These are phyloP conservation scores for Neoascia interrupta DNA, from an alignment of 2,888 invertebrate species.

Conservation along the genomic window DNA sequence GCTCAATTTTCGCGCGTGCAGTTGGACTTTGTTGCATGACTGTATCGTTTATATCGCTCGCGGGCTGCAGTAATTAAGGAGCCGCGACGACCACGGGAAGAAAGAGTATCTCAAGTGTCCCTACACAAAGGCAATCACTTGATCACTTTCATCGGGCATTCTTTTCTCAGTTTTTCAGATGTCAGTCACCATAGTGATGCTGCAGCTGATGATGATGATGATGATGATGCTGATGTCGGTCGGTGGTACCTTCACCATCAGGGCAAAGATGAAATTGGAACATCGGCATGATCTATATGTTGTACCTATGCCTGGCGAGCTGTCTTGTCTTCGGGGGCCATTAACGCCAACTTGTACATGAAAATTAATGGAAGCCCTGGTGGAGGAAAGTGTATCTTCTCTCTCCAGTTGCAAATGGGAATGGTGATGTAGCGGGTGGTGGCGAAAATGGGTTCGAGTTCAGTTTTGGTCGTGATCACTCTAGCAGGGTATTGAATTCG, in stretches of 20 bases:
- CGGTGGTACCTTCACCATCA: conserved; percentile 6
- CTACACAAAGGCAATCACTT: conserved; percentile 53
- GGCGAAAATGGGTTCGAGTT: conserved; percentile 49
- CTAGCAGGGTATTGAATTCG: conserved; percentile 52
- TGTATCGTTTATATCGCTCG: conserved; percentile 6
- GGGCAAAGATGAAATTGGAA: conserved; percentile 60
- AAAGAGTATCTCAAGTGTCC: conserved; percentile 28
- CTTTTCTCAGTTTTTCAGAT: conserved; percentile 31
- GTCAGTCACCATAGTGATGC: conserved; percentile 47
- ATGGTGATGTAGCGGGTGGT: too few relatives aligned
- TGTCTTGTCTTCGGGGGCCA: conserved; percentile 62
- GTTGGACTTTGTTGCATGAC: conserved; percentile 3
- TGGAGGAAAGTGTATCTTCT: conserved; percentile 51
- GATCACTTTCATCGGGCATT: conserved; percentile 59
- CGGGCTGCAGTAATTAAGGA: conserved; percentile 55
- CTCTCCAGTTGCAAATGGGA: conserved; percentile 19
- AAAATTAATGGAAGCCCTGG: conserved; percentile 66
- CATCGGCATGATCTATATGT: conserved; percentile 54
- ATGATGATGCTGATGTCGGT: conserved; percentile 19
- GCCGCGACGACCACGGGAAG: not conserved
- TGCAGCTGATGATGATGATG: conserved; percentile 21
- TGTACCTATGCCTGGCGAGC: conserved; percentile 32
- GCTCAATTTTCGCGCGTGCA: conserved; percentile 65
- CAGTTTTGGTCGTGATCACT: conserved; percentile 59
- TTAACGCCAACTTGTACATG: conserved; percentile 67